A percentile compares a stretch with the other conserved stretches of the same genome.
Evolutionary conservation across 2,113 vertebrate genomes (phyloP).

Genomic region (Galeopterus variegatus): DNA sequence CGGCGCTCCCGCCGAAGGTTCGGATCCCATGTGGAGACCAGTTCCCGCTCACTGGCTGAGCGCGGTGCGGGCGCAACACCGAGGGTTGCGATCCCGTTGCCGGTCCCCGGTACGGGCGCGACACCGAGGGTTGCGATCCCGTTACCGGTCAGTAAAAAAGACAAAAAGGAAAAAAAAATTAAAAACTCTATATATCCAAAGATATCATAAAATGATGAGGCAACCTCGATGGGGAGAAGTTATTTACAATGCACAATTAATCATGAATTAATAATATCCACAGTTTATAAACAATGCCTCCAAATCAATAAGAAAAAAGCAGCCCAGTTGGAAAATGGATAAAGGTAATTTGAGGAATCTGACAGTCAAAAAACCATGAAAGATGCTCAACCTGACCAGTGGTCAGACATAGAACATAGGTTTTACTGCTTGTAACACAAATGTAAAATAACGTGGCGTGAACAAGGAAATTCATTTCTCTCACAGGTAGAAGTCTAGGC

Average conservation of each 20-base stretch:
- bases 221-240: not conserved
- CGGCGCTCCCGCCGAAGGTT: too few relatives aligned
- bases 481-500: not conserved
- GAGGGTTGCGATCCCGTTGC: too few relatives aligned
- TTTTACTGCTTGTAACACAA: not conserved
- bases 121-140: too few relatives aligned
- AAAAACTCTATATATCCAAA: not conserved
- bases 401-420: not conserved
- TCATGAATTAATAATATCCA: not conserved
- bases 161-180: too few relatives aligned
- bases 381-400: not conserved
- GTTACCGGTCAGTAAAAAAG: too few relatives aligned
- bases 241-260: not conserved
- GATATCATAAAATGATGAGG: not conserved
- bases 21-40: too few relatives aligned
- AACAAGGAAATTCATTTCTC: not conserved
- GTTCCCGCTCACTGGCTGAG: too few relatives aligned
- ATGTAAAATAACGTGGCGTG: not conserved
- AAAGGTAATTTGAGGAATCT: not conserved
- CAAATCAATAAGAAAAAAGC: not conserved
- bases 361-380: not conserved
- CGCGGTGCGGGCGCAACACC: too few relatives aligned
- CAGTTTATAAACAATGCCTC: conserved; percentile 22
- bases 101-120: too few relatives aligned
- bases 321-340: conserved; percentile 7